Evolutionary conservation across 1,140 invertebrate genomes (phyloP).

Genomic region (Subanguina moxae): DNA sequence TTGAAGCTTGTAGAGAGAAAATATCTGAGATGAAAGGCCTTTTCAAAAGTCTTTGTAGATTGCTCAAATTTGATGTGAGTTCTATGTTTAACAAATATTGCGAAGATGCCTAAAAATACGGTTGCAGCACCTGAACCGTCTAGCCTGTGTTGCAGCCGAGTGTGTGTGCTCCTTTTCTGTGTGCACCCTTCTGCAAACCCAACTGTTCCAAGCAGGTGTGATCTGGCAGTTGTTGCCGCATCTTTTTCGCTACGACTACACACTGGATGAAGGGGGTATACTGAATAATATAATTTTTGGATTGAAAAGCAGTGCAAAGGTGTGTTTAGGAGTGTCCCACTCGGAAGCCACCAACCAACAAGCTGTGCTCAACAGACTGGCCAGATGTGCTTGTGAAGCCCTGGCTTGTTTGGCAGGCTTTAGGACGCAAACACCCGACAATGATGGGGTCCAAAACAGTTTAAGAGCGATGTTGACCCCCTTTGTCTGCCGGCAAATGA

Average conservation of each 20-base stretch:
- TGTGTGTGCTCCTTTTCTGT: slow-evolving; percentile 77
- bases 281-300: slow-evolving; percentile 1
- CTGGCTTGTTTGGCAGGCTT: slow-evolving; percentile 76
- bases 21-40: slow-evolving; percentile 77
- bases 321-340: slow-evolving; percentile 36
- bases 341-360: slow-evolving; percentile 62
- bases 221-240: slow-evolving; percentile 85
- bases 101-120: no score
- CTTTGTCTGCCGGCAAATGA: slow-evolving; percentile 76
- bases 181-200: slow-evolving; percentile 79
- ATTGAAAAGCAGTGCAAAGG: slow-evolving; percentile 11
- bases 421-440: slow-evolving; percentile 67
- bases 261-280: slow-evolving; percentile 90
- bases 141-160: slow-evolving; percentile 77
- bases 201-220: slow-evolving; percentile 82
- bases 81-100: no score
- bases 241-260: slow-evolving; percentile 93
- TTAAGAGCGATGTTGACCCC: slow-evolving; percentile 80
- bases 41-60: slow-evolving; percentile 79
- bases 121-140: slow-evolving; percentile 70
- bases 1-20: slow-evolving; percentile 80
- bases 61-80: slow-evolving; percentile 80
- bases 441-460: slow-evolving; percentile 68
- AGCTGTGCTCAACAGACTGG: slow-evolving; percentile 84
- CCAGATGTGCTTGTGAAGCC: slow-evolving; percentile 77